Conservation (phyloP, 2,888 invertebrate genomes). For the Nomada ruficornis region DNA sequence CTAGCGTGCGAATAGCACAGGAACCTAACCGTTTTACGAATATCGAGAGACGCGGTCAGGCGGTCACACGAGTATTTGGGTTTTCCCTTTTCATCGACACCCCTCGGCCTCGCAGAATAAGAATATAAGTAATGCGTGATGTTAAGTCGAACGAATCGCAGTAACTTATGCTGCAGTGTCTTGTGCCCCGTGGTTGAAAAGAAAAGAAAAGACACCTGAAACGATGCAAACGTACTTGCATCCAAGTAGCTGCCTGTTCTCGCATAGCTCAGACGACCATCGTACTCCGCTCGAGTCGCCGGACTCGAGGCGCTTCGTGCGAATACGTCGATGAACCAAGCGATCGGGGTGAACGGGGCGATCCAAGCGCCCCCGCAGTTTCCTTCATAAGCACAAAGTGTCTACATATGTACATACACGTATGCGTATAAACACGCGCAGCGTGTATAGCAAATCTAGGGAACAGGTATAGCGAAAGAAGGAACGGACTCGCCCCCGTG, state of each 20-base stretch:
- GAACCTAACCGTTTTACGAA: slow-evolving; percentile 7
- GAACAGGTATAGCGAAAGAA: slow-evolving; percentile 10
- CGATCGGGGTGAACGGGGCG: not conserved
- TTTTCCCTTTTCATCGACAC: slow-evolving; percentile 28
- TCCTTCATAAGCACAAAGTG: not conserved
- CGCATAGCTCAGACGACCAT: too few species aligned
- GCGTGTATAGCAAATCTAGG: not conserved
- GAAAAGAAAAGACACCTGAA: not conserved
- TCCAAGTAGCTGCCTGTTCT: not conserved
- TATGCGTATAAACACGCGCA: not conserved
- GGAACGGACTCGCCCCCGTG: slow-evolving; percentile 65
- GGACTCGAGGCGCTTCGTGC: too few species aligned
- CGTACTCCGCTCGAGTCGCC: too few species aligned
- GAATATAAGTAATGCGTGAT: slow-evolving; percentile 30
- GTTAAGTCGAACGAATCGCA: not conserved
- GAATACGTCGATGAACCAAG: too few species aligned
- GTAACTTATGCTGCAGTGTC: not conserved
- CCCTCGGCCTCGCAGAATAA: slow-evolving; percentile 16
- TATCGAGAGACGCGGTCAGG: slow-evolving; percentile 66
- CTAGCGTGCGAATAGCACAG: slow-evolving; percentile 3
- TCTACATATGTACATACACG: not conserved
- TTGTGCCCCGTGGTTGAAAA: not conserved
- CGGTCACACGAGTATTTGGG: slow-evolving; percentile 79
- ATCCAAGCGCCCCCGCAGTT: not conserved
- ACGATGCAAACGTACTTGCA: not conserved